Evolutionary conservation across 2,888 invertebrate species (phyloP), one percentile per base, ranked within the genome.

Genomic region (Leptinotarsa haldemani): DNA sequence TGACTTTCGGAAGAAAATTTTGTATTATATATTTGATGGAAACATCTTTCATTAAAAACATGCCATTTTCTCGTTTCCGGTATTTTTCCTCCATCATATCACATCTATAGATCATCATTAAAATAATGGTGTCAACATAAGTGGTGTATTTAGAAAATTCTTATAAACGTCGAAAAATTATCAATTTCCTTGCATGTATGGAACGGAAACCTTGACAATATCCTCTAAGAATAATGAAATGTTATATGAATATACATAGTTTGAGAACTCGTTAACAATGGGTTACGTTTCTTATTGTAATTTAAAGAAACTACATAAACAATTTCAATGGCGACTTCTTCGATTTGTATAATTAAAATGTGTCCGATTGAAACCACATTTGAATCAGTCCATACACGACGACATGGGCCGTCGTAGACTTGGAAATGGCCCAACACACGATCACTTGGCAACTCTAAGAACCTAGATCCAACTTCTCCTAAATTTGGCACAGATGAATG

Each of bases 181-280:
- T 73, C 75, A 75, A 73, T 75, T 75, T 75, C 75, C 75, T 75
- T 75, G 53, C 75, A 75, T 75, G 75, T 73, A 65, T 70, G 70
- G 58, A 70, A 71, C 63, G 65, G 63, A 75, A 74, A 70, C 75
- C 75, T 75, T 75, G 75, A 73, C 73, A 70, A 75, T 75, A 71
- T 75, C 75, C 75, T 75, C 66, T 47, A 74, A 75, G 75, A 73
- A 75, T 75, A 75, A 75, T 75, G 75, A 73, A 78, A 77, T 73
- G 74, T 73, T 75, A 75, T 70, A 77, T 74, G 75, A 77, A 70
- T 71, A 74, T 73, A 75, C 73, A 74, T 76, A 76, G 72, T 77
- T 74, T 74, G 78, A 68, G 74, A 74, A 76, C 64, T 74, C 53
- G 61, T 50, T 76, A 76, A 78, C 76, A 78, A 78, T 76, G 73